These are phyloP conservation scores for Tetramorium bicarinatum DNA, from an alignment of 2,888 invertebrate species.

Conservation along the genomic window DNA sequence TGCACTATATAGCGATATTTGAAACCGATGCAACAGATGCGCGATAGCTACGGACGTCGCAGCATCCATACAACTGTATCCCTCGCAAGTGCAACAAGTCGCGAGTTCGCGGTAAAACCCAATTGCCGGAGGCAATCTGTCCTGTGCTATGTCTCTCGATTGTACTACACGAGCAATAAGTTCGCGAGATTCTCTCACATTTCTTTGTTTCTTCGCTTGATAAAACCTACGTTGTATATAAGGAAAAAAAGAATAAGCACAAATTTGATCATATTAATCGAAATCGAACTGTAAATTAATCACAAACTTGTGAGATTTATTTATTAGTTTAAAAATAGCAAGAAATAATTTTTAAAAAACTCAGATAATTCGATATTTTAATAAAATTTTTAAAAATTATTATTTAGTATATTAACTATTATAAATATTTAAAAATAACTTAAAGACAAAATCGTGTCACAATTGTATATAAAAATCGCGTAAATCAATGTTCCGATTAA, in stretches of 20 bases:
- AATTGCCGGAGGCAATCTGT: conserved; percentile 56
- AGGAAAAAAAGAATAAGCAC: not conserved
- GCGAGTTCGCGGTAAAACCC: conserved; percentile 56
- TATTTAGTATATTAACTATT: not conserved
- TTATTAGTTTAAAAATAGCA: not conserved
- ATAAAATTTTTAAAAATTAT: not conserved
- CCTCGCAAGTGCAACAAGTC: conserved; percentile 73
- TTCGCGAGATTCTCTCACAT: not conserved
- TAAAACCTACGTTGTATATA: not conserved
- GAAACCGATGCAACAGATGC: conserved; percentile 32
- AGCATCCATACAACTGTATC: conserved; percentile 52
- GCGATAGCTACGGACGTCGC: conserved; percentile 41
- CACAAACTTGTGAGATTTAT: not conserved
- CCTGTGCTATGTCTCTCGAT: conserved; percentile 51
- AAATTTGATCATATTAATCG: not conserved
- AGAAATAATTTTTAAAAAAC: not conserved
- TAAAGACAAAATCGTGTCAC: not conserved
- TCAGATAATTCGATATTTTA: not conserved
- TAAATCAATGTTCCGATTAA: not conserved
- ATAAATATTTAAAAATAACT: conserved; percentile 17
- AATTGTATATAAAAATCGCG: not conserved
- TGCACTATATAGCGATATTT: conserved; percentile 9
- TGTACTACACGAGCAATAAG: conserved; percentile 19
- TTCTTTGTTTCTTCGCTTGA: not conserved
- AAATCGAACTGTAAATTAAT: not conserved